Percentiles rank a stretch among this genome's conserved stretches.
phyloP scores from a whole-genome alignment of 2,113 vertebrate genomes.

The Lepus europaeus region DNA sequence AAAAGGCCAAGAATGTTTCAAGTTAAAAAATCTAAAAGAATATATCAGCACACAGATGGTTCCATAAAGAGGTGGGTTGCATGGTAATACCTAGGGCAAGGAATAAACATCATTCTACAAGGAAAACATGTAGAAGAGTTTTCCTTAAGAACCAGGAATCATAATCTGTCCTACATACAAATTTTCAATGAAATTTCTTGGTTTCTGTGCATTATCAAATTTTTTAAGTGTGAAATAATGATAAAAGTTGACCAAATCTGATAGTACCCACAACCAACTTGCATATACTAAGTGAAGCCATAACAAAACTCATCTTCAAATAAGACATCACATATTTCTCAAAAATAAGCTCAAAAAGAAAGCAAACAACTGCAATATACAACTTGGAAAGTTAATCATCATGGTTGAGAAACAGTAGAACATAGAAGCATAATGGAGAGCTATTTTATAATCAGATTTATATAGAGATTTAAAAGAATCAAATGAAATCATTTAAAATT shows the following conservation, averaged over 20 bases:
- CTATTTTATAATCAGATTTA: too few relatives aligned
- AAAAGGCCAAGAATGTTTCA: not conserved
- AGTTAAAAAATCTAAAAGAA: not conserved
- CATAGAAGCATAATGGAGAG: not conserved
- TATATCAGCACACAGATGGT: not conserved
- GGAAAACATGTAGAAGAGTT: not conserved
- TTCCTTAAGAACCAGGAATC: not conserved
- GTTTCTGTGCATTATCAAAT: not conserved
- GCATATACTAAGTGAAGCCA: not conserved
- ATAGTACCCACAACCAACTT: not conserved
- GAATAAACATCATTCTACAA: not conserved
- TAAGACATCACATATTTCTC: too few relatives aligned
- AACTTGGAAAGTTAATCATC: not conserved
- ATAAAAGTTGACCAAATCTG: not conserved
- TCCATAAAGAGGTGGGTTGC: not conserved
- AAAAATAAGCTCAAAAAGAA: too few relatives aligned
- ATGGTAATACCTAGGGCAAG: not conserved
- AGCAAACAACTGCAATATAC: not conserved
- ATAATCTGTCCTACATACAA: not conserved
- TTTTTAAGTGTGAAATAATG: not conserved
- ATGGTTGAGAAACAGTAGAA: not conserved
- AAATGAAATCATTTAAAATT: not conserved
- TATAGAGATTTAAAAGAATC: too few relatives aligned
- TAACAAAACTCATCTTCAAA: not conserved
- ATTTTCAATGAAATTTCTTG: not conserved